These are phyloP conservation scores for Lottia scabra DNA, from an alignment of 2,888 invertebrate genomes.

Conservation along the genomic window DNA sequence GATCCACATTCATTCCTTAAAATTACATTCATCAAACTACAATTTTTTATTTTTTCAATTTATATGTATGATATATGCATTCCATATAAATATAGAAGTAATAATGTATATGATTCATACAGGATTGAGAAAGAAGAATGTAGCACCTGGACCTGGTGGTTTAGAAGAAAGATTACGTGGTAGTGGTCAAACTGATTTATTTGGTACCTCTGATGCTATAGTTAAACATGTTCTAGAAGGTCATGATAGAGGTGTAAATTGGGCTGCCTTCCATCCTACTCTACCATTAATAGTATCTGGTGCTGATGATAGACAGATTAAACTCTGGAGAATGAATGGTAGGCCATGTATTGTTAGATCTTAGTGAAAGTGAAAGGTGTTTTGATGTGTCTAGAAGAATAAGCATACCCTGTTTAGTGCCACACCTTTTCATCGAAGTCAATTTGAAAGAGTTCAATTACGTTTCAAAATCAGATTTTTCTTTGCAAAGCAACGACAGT, in stretches of 20 bases:
- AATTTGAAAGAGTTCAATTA: too few relatives aligned
- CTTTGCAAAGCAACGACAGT: too few relatives aligned
- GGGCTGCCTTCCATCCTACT: constrained; percentile 96
- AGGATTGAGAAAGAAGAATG: constrained; percentile 94
- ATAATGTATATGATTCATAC: constrained; percentile 4
- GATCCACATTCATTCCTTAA: too few relatives aligned
- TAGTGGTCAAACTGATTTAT: constrained; percentile 78
- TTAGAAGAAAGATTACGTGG: constrained; percentile 74
- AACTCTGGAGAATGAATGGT: constrained; percentile 99
- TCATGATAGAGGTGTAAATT: constrained; percentile 90
- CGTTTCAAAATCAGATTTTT: too few relatives aligned
- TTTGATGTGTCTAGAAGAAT: too few relatives aligned
- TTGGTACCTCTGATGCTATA: constrained; percentile 83
- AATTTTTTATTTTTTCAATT: too few relatives aligned
- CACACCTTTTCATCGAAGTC: too few relatives aligned
- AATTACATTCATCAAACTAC: too few relatives aligned
- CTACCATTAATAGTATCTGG: constrained; percentile 96
- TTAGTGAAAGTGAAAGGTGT: too few relatives aligned
- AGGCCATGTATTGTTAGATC: constrained; percentile 70
- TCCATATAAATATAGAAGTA: too few relatives aligned
- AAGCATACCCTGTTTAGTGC: too few relatives aligned
- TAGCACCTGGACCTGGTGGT: constrained; percentile 94
- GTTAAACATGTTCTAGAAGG: constrained; percentile 74
- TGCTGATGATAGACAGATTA: constrained; percentile 98
- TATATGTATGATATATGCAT: too few relatives aligned